Base-by-base conservation (phyloP, 2,888 invertebrate genomes). In the Hirudinaria manillensis region DNA sequence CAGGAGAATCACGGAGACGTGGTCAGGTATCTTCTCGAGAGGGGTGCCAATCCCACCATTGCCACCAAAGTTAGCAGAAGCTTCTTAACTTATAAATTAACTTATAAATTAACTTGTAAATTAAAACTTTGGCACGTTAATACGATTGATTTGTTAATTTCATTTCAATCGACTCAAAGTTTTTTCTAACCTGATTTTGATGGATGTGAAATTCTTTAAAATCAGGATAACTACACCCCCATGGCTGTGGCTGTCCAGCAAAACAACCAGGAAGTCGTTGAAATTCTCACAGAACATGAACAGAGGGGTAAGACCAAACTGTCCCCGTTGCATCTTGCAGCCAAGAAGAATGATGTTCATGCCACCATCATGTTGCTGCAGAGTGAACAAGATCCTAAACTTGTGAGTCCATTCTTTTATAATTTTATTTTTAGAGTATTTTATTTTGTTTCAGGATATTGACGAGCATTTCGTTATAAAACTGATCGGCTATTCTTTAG, bases 181-280 rank as follows among this genome's bases (percentile, higher is more conserved):
- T n/a, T n/a, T n/a, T n/a, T n/a, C n/a, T n/a, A n/a, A n/a, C n/a
- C n/a, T n/a, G n/a, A n/a, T n/a, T n/a, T n/a, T 45, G 45, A 10
- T 16, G 13, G 16, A 45, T 45, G 45, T 1, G 16, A 45, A 45
- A 10, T 3, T 7, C 10, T 45, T 45, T 45, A 45, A 45, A 45
- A 45, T 13, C 82, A 94, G 92, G 98, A 99, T 87, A 98, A 98
- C 32, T 99, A 99, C 86, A 99, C 99, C 45, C 99, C 99, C 7
- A 87, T 99, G 84, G 99, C 99, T 38, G 99, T 99, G 81, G 99
- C 99, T 34, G 93, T 99, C 90, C 99, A 99, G 87, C 99, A 99
- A 84, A 89, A 88, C n/a, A 98, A 99, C 85, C 98, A 99, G 86
- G 94, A 94, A 86, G 98, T 99, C 79, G 99, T 99, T 0, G 93